phyloP scores from a whole-genome alignment of 2,888 invertebrate species.

The Dynastes maya region DNA sequence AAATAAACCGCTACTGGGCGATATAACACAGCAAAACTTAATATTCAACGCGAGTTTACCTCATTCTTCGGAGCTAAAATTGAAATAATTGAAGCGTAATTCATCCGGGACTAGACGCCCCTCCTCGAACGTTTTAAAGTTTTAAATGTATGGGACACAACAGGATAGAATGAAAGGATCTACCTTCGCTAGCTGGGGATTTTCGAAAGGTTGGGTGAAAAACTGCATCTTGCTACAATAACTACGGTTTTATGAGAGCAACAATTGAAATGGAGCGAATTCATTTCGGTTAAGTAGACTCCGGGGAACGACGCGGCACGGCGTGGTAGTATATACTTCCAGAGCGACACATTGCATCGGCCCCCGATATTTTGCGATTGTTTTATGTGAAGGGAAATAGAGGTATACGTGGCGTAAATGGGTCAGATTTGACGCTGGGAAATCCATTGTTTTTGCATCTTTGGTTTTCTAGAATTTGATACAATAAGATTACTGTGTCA shows the following conservation, averaged over 20 bases:
- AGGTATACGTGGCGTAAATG: not conserved
- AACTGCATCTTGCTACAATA: constrained; percentile 31
- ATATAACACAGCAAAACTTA: not conserved
- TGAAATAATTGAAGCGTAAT: constrained; percentile 24
- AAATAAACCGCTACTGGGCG: too few relatives aligned
- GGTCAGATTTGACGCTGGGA: not conserved
- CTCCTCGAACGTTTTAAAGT: constrained; percentile 21
- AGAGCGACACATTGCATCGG: constrained; percentile 19
- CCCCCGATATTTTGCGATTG: constrained; percentile 2
- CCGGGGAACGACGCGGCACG: not conserved
- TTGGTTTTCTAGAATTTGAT: too few relatives aligned
- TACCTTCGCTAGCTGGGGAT: not conserved
- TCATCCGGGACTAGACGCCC: constrained; percentile 9
- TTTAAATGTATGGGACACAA: constrained; percentile 17
- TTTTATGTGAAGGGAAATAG: constrained; percentile 16
- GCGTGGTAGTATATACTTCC: not conserved
- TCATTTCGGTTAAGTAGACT: constrained; percentile 37
- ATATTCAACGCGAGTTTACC: constrained; percentile 10
- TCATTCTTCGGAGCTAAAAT: constrained; percentile 9
- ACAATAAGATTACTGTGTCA: too few relatives aligned
- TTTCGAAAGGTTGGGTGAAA: constrained; percentile 23
- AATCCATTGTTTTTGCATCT: too few relatives aligned
- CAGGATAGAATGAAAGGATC: constrained; percentile 3
- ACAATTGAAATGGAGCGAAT: constrained; percentile 32
- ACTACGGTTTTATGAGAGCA: constrained; percentile 27